A percentile compares a stretch with the other conserved stretches of the same genome.
Evolutionary conservation across 2,888 invertebrate genomes (phyloP).

Genomic region (Acanthosepion esculentum): DNA sequence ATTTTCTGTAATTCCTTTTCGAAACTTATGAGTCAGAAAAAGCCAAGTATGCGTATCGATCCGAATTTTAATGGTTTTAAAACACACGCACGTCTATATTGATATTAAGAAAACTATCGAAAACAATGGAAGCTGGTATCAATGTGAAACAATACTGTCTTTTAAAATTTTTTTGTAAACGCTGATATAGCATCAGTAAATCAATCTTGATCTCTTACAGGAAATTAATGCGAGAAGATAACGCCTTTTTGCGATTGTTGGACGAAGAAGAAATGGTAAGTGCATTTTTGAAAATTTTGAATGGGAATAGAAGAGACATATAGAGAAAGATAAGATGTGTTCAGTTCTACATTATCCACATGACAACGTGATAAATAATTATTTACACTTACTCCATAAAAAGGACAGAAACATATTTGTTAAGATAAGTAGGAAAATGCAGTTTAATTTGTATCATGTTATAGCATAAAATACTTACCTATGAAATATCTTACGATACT

Average conservation of each 20-base stretch:
- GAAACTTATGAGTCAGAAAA: background rate
- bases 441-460: too few species aligned
- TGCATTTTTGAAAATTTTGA: background rate
- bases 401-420: too few species aligned
- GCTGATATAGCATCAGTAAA: background rate
- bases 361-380: too few species aligned
- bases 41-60: background rate
- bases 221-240: background rate
- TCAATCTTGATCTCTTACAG: conserved; percentile 33
- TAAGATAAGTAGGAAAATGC: too few species aligned
- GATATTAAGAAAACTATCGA: background rate
- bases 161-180: background rate
- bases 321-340: background rate
- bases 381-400: too few species aligned
- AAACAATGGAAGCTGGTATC: background rate
- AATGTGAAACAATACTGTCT: background rate
- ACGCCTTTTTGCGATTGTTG: background rate
- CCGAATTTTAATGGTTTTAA: background rate
- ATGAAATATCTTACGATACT: too few species aligned
- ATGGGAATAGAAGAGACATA: background rate
- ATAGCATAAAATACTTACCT: too few species aligned
- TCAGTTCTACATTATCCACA: too few species aligned
- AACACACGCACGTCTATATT: background rate
- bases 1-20: background rate
- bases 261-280: background rate